phyloP scores from a whole-genome alignment of 2,113 vertebrate genomes.

The Ovibos moschatus region DNA sequence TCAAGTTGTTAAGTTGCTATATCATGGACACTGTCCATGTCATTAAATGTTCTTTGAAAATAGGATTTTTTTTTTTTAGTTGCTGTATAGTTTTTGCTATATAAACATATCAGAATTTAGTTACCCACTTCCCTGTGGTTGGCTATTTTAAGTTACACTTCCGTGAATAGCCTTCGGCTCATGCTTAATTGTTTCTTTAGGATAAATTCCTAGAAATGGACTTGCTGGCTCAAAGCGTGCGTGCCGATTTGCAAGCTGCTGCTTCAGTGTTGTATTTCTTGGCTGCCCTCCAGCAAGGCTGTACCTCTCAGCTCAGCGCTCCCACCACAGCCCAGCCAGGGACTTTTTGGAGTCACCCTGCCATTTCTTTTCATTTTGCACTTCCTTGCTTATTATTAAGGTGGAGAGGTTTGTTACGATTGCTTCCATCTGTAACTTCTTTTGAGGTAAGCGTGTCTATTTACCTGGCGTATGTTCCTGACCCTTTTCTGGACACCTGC shows the following conservation, averaged over 20 bases:
- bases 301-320: accelerated
- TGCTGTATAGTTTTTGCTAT: background rate
- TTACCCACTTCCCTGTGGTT: background rate
- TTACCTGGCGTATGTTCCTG: background rate
- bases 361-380: background rate
- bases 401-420: background rate
- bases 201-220: slow-evolving; percentile 31
- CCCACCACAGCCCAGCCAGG: background rate
- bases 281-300: accelerated
- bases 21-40: background rate
- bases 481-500: background rate
- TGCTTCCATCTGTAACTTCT: background rate
- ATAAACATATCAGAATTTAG: background rate
- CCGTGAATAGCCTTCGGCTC: background rate
- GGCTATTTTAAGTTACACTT: background rate
- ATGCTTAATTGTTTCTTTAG: background rate
- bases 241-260: background rate
- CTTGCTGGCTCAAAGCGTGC: background rate
- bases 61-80: background rate
- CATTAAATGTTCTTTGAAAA: background rate
- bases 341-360: background rate
- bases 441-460: background rate
- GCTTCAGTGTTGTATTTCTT: accelerated
- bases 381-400: background rate
- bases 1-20: background rate